phyloP scores from a whole-genome alignment of 2,888 invertebrate species.

The Eupithecia exiguata region DNA sequence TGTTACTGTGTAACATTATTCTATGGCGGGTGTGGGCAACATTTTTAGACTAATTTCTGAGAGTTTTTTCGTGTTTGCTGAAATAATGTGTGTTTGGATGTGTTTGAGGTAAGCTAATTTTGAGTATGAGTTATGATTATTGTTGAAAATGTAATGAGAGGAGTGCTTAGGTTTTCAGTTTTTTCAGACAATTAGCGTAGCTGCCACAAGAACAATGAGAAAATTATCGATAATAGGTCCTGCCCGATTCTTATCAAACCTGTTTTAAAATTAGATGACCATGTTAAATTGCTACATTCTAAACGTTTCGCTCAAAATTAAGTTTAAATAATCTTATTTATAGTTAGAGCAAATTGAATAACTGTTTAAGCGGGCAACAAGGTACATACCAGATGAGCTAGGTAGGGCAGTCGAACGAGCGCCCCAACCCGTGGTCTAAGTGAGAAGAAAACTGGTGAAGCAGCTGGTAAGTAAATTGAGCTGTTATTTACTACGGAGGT shows the following conservation, averaged over 20 bases:
- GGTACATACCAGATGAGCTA: neutral
- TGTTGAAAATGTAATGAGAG: slow-evolving; percentile 3
- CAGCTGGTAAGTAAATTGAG: neutral
- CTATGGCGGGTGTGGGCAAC: slow-evolving; percentile 76
- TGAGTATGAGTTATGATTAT: slow-evolving; percentile 36
- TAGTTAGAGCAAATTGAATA: neutral
- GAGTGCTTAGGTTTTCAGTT: neutral
- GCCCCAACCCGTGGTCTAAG: neutral
- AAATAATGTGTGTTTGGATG: slow-evolving; percentile 39
- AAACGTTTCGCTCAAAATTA: neutral
- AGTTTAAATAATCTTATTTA: too few species aligned
- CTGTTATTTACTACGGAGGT: neutral
- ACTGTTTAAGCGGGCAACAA: neutral
- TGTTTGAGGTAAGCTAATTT: slow-evolving; percentile 28
- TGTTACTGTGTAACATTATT: slow-evolving; percentile 83
- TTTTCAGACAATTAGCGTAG: neutral
- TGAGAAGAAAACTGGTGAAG: neutral
- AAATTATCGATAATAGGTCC: neutral
- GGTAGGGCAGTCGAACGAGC: neutral
- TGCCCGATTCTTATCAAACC: neutral
- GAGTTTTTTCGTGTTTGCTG: slow-evolving; percentile 44
- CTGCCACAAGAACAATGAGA: neutral
- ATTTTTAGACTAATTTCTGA: slow-evolving; percentile 44
- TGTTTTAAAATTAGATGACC: neutral
- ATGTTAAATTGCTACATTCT: neutral